Evolutionary conservation across 2,888 invertebrate species (phyloP).

Genomic region (Drosophila quinaria): DNA sequence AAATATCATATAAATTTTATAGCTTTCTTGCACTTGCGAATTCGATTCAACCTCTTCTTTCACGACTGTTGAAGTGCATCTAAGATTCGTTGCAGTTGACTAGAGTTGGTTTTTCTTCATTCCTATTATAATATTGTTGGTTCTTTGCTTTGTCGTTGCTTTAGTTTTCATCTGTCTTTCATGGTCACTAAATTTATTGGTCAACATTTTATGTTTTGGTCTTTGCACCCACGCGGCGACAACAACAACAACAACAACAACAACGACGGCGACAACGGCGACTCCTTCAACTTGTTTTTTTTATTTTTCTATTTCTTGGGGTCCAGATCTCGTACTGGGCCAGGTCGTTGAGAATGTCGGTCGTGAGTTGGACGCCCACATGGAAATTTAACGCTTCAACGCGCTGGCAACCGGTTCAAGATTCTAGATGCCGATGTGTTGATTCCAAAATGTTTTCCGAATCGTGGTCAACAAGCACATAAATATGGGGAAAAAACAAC

Average conservation of each 20-base stretch:
- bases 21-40: too few species aligned
- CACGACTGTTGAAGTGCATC: too few species aligned
- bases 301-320: slow-evolving; percentile 6
- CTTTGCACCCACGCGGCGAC: slow-evolving; percentile 41
- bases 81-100: slow-evolving; percentile 24
- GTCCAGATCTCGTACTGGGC: not conserved
- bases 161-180: slow-evolving; percentile 63
- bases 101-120: slow-evolving; percentile 2
- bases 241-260: slow-evolving; percentile 22
- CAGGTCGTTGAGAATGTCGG: slow-evolving; percentile 13
- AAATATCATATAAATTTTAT: too few species aligned
- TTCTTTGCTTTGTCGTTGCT: slow-evolving; percentile 37
- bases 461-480: slow-evolving; percentile 58
- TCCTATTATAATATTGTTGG: slow-evolving; percentile 49
- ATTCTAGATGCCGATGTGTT: slow-evolving; percentile 42
- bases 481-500: slow-evolving; percentile 42
- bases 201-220: slow-evolving; percentile 70
- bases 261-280: slow-evolving; percentile 33
- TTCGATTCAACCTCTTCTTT: too few species aligned
- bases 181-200: slow-evolving; percentile 78
- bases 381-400: slow-evolving; percentile 76
- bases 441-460: slow-evolving; percentile 35
- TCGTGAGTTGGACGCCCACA: slow-evolving; percentile 64
- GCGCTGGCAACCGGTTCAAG: slow-evolving; percentile 60
- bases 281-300: slow-evolving; percentile 67